Evolutionary conservation across 2,113 vertebrate species (phyloP), one percentile per base, ranked within the genome.

Genomic region (Turnix velox): DNA sequence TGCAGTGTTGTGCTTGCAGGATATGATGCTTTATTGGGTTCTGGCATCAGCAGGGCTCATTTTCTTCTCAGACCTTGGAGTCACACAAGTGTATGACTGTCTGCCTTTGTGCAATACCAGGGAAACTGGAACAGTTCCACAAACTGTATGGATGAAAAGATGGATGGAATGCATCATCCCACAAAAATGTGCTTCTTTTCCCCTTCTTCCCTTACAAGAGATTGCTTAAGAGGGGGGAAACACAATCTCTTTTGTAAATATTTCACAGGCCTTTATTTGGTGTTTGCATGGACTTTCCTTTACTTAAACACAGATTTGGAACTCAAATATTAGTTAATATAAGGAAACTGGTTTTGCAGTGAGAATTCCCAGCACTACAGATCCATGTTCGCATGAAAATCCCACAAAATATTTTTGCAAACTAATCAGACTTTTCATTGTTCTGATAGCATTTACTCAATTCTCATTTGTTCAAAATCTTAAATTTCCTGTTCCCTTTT

Each of bases 51-150:
- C 71, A 94, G 74, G 71, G 81, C 59, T 95, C 87, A 62, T 87
- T 95, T 89, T 93, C 74, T 92, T 92, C 81, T 93, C 94, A 93
- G 84, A 89, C 24, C 35, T 19, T 59, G 31, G 94, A 93, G 89
- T 89, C 63, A 67, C 87, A 96, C 94, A 96, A 96, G 71, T 79
- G 62, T 87, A 89, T 87, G 92, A 96, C 83, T 95, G 94, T 93
- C 91, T 28, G 87, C 91, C 79, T 96, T 95, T 96, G 81, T 94
- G 77, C 77, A 79, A 31, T 82, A 69, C 67, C 61, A 79, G 92
- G 91, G 87, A 96, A 95, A 68, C 90, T 95, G 96, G 93, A 95
- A 78, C 74, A 89, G 69, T 87, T 92, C 94, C 96, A 96, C 81
- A 74, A 87, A 85, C 62, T 95, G 84, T 82, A 92, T 79, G 79